These are phyloP conservation scores for Buathra laborator DNA, from an alignment of 2,888 invertebrate species.

Conservation along the genomic window DNA sequence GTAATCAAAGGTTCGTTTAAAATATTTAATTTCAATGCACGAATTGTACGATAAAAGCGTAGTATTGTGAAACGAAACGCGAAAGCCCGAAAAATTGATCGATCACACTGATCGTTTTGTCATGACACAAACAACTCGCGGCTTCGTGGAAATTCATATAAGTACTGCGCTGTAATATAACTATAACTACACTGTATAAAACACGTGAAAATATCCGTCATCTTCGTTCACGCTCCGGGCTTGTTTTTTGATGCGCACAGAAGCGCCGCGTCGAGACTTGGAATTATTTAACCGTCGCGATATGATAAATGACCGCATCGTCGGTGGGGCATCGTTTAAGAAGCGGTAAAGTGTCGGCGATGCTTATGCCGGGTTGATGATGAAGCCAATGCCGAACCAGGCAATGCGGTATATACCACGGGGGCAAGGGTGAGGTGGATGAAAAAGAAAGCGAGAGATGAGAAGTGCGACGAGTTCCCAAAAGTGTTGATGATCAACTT, in stretches of 20 bases:
- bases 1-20: too few species aligned
- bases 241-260: constrained; percentile 18
- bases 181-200: background rate
- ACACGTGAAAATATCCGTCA: constrained; percentile 4
- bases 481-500: constrained; percentile 18
- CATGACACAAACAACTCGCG: background rate
- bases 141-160: constrained; percentile 5
- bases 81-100: background rate
- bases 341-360: constrained; percentile 67
- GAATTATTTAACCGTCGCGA: constrained; percentile 62
- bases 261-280: constrained; percentile 17
- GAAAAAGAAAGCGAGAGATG: constrained; percentile 30
- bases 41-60: background rate
- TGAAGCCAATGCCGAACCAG: constrained; percentile 15
- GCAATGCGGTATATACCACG: background rate
- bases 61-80: background rate
- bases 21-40: too few species aligned
- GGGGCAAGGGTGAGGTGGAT: constrained; percentile 18
- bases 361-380: constrained; percentile 36
- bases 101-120: background rate
- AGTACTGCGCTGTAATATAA: background rate
- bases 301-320: constrained; percentile 77
- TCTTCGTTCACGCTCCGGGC: constrained; percentile 5
- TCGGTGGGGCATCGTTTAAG: constrained; percentile 64
- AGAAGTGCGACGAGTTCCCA: constrained; percentile 7